phyloP scores from a whole-genome alignment of 2,888 invertebrate genomes.

The Catocala fraxini region DNA sequence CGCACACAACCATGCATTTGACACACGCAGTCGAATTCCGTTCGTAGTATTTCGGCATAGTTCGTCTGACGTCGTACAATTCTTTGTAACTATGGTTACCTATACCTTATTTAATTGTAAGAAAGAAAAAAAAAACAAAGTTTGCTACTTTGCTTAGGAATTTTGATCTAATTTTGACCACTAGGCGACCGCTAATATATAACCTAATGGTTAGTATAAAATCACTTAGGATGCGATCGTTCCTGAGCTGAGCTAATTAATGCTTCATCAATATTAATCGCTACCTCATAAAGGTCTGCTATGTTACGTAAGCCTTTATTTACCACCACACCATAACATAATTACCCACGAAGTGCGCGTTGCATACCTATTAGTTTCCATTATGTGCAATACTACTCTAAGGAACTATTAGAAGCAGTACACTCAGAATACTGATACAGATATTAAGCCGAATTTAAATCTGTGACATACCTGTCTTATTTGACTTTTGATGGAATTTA shows the following conservation, averaged over 20 bases:
- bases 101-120: no score
- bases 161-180: no score
- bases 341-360: constrained; percentile 28
- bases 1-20: no score
- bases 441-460: constrained; percentile 26
- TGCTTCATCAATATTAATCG: constrained; percentile 31
- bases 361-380: constrained; percentile 34
- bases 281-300: constrained; percentile 22
- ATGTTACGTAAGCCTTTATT: constrained; percentile 31
- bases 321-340: constrained; percentile 13
- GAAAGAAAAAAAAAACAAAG: no score
- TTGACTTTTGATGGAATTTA: constrained; percentile 40
- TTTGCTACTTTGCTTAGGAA: no score
- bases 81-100: no score
- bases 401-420: background rate
- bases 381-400: constrained; percentile 13
- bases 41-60: no score
- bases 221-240: constrained; percentile 4
- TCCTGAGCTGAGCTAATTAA: constrained; percentile 17
- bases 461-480: constrained; percentile 42
- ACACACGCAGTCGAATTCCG: no score
- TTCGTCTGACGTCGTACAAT: no score
- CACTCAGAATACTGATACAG: constrained; percentile 1
- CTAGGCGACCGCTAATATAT: no score
- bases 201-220: constrained; percentile 1